Base-by-base conservation (phyloP, 2,797 vertebrate species). In the Streptopelia turtur region DNA sequence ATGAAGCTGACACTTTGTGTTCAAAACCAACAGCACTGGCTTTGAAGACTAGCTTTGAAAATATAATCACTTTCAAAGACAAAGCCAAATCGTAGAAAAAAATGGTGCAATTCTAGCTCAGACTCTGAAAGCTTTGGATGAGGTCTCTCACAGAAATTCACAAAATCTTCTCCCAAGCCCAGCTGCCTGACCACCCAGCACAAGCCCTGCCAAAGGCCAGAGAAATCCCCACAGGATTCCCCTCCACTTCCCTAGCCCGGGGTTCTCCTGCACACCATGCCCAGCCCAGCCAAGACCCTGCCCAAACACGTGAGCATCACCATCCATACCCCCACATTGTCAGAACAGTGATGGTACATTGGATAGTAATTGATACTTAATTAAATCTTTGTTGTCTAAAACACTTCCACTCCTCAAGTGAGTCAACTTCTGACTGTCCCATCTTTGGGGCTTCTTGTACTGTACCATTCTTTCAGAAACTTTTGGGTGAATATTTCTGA, bases 401-500 rank as follows among this genome's bases (percentile, higher is more conserved):
- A 68, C 0, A 2, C 55, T 87, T 75, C 25, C 21, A 13, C 9
- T 82, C 45, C 74, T 66, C 0, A 0, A 52, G 28, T 0, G 0
- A 77, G 17, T 5, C 9, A 5, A 39, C 61, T 13, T 75, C 39
- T 8, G 2, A 22, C 25, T 24, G 24, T 22, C 6, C 9, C 22
- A 8, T 27, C 23, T 45, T 76, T 39, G 75, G 27, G n/a, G 1
- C 15, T n/a, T 50, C 35, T 15, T 22, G 16, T 43, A 16, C 24
- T 0, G 0, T 21, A 11, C 16, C 13, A 5, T 55, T 52, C 37
- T 50, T 57, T 50, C 66, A n/a, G 31, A 4, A 56, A 15, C 23
- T 47, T 7, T 9, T 37, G 35, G 45, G 8, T 27, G 87, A 69
- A 35, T 59, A 55, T 14, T 88, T 89, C 35, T 5, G 22, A 45